Evolutionary conservation across 2,113 vertebrate species (phyloP), one percentile per base, ranked within the genome.

Genomic region (Macquaria australasica): DNA sequence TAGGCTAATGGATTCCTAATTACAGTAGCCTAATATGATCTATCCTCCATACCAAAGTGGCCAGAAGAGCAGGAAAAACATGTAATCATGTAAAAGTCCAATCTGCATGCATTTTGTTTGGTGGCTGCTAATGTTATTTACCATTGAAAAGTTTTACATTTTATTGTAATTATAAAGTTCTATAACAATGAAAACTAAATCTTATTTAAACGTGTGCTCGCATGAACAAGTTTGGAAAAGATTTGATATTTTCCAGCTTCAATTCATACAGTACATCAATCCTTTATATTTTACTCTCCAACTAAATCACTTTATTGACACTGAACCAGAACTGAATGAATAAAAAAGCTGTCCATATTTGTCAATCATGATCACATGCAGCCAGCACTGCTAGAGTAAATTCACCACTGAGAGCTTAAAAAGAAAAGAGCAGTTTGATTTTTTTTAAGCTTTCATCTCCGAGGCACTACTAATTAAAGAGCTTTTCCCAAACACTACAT

Each of bases 381-480:
- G 11, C 55, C 4, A 31, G 28, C 28, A 31, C 8, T 3, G 39
- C 6, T 21, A 2, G 2, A 50, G 63, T 20, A 18, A 23, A 23
- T 51, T 69, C 83, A 51, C 25, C 37, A 31, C 34, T 4, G 12
- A 28, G 1, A 31, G 59, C 53, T 31, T 16, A 4, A 23, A 31
- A 73, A 48, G n/a, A 39, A 63, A 41, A 83, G 45, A 68, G 21
- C 6, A 9, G 23, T 25, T 34, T 4, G 50, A 77, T 83, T 64
- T 56, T 20, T 71, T 45, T 74, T 6, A 34, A 73, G 73, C 39
- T 51, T 56, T 76, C 56, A 72, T 77, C 75, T 82, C 69, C 2
- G 53, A 71, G 64, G 34, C 43, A 16, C 12, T 3, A 15, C 59
- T 81, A 83, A 72, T 74, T 59, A 81, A 58, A 83, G n/a, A 71